Base-by-base conservation (phyloP, 2,797 vertebrate genomes). In the Otus scops region DNA sequence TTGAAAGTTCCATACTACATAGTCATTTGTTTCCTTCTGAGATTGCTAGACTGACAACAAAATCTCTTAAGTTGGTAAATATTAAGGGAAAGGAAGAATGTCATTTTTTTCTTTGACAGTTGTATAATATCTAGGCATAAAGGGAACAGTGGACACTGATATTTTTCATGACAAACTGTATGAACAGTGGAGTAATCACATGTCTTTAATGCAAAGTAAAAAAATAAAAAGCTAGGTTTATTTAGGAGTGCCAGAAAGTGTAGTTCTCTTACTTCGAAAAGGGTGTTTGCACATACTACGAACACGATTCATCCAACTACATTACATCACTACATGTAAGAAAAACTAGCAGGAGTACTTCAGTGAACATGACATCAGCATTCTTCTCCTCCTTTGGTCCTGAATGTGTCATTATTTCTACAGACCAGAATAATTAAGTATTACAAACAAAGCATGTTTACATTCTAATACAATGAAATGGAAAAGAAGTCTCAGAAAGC, bases 61-160 rank as follows among this genome's bases (percentile, higher is more conserved):
- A 76, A 81, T 81, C 78, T 95, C 74, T 82, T 84, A 92, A 93
- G 38, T 30, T 92, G 86, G 88, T 96, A 97, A 96, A 95, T 92
- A 95, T 78, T 76, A 86, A 91, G 70, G 84, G 47, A 92, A 96
- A 91, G 36, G 56, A 96, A 96, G 77, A 89, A 88, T 1, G 30
- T 4, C 1, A 47, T 93, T 87, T 39, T 91, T 96, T 91, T 76
- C 77, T 85, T 93, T 89, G 89, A 87, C 93, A 93, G 34, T 61
- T 94, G 69, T 75, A 56, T 91, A 92, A 81, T 85, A 95, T 51
- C 38, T 50, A 85, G n/a, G 64, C 47, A 88, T 56, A 80, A 85
- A 92, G 78, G 91, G 79, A 96, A 85, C 68, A 83, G 63, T 41
- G 64, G 57, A 41, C 59, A 90, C 27, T n/a, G 73, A 67, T 91